phyloP scores from a whole-genome alignment of 1,140 invertebrate genomes.

The Trinorchestia longiramus region DNA sequence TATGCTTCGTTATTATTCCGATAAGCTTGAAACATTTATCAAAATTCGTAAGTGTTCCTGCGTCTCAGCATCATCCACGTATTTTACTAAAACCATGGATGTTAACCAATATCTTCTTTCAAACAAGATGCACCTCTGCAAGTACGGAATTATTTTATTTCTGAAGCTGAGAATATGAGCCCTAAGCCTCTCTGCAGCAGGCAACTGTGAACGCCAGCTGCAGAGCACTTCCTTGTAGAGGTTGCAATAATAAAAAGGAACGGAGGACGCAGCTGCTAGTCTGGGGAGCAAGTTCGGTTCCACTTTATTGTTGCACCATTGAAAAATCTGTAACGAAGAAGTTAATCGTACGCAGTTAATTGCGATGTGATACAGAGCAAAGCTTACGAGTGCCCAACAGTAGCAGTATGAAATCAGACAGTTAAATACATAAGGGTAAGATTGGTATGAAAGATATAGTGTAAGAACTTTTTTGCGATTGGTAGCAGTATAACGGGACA shows the following conservation, averaged over 20 bases:
- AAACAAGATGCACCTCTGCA: no score
- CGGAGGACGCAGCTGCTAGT: background rate
- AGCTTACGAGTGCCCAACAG: background rate
- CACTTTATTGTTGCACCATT: background rate
- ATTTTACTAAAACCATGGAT: no score
- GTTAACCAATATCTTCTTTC: no score
- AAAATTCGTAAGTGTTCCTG: no score
- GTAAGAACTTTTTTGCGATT: background rate
- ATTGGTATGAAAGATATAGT: no score
- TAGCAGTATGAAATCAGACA: background rate
- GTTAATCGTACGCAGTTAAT: background rate
- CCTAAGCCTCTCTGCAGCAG: background rate
- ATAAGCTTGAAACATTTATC: no score
- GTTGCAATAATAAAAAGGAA: background rate
- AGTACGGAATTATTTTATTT: no score
- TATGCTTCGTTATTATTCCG: no score
- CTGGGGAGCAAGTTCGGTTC: background rate
- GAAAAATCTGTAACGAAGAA: background rate
- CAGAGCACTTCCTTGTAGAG: background rate
- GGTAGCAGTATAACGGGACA: background rate
- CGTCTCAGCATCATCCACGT: no score
- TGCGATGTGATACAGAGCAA: background rate
- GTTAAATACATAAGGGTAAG: no score
- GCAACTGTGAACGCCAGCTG: background rate
- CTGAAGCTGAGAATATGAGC: background rate